Percentiles rank a stretch among this genome's conserved stretches.
phyloP scores from a whole-genome alignment of 2,797 vertebrate genomes.

The Atherinosoma microstoma region DNA sequence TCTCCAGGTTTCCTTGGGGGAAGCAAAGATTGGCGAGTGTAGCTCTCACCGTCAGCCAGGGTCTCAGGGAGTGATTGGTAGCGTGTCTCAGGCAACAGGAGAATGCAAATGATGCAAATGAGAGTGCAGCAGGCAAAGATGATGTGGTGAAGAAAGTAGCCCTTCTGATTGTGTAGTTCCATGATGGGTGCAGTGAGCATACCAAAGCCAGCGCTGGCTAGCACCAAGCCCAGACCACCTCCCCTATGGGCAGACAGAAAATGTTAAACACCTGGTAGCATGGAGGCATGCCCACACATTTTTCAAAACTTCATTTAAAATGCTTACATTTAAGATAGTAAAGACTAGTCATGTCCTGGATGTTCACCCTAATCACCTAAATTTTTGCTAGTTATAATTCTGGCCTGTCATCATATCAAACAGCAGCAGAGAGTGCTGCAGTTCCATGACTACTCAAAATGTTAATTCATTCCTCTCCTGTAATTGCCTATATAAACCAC shows the following conservation, averaged over 20 bases:
- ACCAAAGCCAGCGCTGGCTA: conserved; percentile 95
- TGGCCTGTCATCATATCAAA: conserved; percentile 44
- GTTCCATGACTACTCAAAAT: conserved; percentile 9
- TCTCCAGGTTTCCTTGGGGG: conserved; percentile 88
- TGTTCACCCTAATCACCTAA: not conserved
- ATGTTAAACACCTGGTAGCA: conserved; percentile 3
- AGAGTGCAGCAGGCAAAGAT: conserved; percentile 99
- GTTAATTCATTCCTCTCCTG: not conserved
- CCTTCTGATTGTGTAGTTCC: conserved; percentile 98
- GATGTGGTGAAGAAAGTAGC: conserved; percentile 97
- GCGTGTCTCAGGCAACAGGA: conserved; percentile 94
- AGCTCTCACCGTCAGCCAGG: conserved; percentile 90
- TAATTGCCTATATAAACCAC: conserved; percentile 32
- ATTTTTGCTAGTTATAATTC: not conserved
- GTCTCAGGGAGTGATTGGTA: conserved; percentile 92
- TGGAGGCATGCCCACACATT: not conserved
- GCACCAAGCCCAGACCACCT: conserved; percentile 91
- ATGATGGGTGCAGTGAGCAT: conserved; percentile 97
- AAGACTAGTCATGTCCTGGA: not conserved
- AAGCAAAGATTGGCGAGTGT: conserved; percentile 91
- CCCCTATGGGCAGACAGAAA: conserved; percentile 80
- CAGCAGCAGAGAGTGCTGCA: conserved; percentile 72
- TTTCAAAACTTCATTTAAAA: not conserved
- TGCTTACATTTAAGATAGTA: not conserved
- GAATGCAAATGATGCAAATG: conserved; percentile 98